Evolutionary conservation across 1,140 invertebrate genomes (phyloP), one percentile per base, ranked within the genome.

Genomic region (Diabrotica virgifera): DNA sequence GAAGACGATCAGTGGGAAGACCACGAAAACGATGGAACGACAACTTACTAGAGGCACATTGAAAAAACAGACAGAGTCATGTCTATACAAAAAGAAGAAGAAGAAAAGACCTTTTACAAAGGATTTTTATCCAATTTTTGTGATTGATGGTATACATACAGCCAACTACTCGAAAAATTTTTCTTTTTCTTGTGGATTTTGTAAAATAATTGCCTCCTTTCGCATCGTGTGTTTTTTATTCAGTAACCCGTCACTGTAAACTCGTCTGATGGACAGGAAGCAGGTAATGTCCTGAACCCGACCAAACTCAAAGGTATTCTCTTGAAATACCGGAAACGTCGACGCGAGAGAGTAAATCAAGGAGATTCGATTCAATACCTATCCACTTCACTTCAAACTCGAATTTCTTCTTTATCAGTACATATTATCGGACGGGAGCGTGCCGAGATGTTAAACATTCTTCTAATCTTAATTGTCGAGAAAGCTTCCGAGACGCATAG

Each of bases 401-500:
- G 11, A 56, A 62, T 59, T 77, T 76, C 74, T 78, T 77, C 74
- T 78, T 77, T 69, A 68, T 78, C 72, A 77, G 78, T 77, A n/a
- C n/a, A n/a, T n/a, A 51, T 64, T 55, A 36, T 64, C 53, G 36
- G 36, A 13, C 14, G 24, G 46, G 24, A 50, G 54, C 54, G 54
- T 52, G 54, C 56, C 35, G 36, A 57, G 62, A 57, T 46, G 38
- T 50, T 36, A 40, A 59, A 59, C 57, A 59, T 59, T 13, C 37
- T 59, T 14, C 37, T 59, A 46, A 46, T 59, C 57, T 59, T 59
- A 59, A 59, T 40, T 46, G 37, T 13, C 36, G 11, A 24, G 24
- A 24, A 24, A 24, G 24, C 24, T 24, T 24, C 24, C 24, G 24
- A 24, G 24, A 24, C n/a, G 14, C 36, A 13, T 59, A 40, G 9